Evolutionary conservation across 2,888 invertebrate genomes (phyloP), one percentile per base, ranked within the genome.

Genomic region (Scaptodrosophila latifasciaeformis): DNA sequence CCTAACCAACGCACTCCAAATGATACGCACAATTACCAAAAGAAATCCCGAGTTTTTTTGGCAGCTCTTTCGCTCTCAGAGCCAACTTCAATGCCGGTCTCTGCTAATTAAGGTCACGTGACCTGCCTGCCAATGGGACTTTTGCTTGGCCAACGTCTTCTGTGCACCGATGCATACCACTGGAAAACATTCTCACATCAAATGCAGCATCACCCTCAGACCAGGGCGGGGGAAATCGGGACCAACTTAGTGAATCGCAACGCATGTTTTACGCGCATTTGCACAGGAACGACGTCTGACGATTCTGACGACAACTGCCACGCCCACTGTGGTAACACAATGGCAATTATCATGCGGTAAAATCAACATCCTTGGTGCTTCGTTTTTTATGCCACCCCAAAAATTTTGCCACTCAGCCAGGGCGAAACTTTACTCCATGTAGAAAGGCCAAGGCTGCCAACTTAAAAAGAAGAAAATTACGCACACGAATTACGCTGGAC

Each of bases 401-500:
- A 67, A 50, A 59, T 70, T 65, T 70, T 62, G 58, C 58, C 60
- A 5, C n/a, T n/a, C n/a, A n/a, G n/a, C n/a, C n/a, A n/a, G n/a
- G n/a, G n/a, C n/a, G n/a, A n/a, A n/a, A n/a, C n/a, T n/a, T n/a
- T n/a, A n/a, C n/a, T n/a, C n/a, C n/a, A n/a, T 59, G 51, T 57
- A 35, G 55, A 48, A 51, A 39, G 35, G 52, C 44, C 57, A 53
- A 50, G 15, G 39, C 42, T 44, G 47, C 57, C 56, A 70, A 67
- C 68, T 70, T 54, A 76, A 68, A 13, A 68, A 70, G 61, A 56
- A 37, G 65, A 56, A 67, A 72, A 72, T 74, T 70, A 76, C 70
- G 74, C 76, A 74, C 74, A 76, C 74, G 74, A 74, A 74, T 68
- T 68, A 59, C 66, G 70, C 66, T 70, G 74, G 77, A 68, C 77